Evolutionary conservation across 2,888 invertebrate species (phyloP), one percentile per base, ranked within the genome.

Genomic region (Mycalesis mineus): DNA sequence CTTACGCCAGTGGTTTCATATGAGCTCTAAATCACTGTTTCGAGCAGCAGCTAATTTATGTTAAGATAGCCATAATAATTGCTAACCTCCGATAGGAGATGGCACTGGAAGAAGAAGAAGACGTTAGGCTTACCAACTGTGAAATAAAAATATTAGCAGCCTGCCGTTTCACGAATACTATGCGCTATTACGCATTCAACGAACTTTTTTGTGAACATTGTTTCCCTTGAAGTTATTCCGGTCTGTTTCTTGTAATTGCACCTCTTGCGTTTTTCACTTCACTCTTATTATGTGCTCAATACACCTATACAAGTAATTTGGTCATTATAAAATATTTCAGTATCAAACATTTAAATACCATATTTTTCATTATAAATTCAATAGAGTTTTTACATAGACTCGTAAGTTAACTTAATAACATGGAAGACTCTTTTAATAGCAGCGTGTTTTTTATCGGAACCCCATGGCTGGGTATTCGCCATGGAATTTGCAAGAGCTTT

Each of bases 261-360:
- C 7, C 11, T 29, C 28, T 33, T 31, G 15, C 2, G 9, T 45
- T 45, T 45, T 45, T 47, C 33, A 47, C 15, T 15, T 33, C 33
- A 11, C 15, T 33, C 15, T 15, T 33, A 15, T 33, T 47, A 33
- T 31, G 31, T 13, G 11, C 5, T 11, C 9, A 45, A 45, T 31
- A 47, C 47, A 33, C 47, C 4, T 11, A 33, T 9, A 50, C 3
- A n/a, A 9, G 11, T 28, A 44, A 33, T 45, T 49, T 33, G 49
- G 36, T 22, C 53, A 57, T 60, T 60, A 57, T 56, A 36, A 56
- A 56, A 56, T 56, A 44, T 41, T 41, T 15, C 28, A 22, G 22
- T 22, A 36, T 37, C 31, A 28, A 36, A 13, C 47, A 44, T 47
- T 47, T 7, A 31, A 47, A 55, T 51, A 45, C 13, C 36, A 14